Evolutionary conservation across 2,113 vertebrate genomes (phyloP).

Genomic region (Anarhynchus alexandrinus): DNA sequence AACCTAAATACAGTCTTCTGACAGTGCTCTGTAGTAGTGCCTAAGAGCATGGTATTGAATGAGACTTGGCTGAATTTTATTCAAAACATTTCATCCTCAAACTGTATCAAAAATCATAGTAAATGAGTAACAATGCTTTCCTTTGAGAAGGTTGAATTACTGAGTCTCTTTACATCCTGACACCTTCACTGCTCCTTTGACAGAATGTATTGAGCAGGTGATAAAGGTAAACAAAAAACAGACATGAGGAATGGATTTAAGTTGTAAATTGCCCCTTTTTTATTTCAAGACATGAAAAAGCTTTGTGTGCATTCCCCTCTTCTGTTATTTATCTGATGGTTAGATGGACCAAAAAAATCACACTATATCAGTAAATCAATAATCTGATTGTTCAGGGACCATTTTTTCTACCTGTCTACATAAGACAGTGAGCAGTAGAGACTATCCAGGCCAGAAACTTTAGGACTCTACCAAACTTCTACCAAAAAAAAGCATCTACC

Average conservation of each 20-base stretch:
- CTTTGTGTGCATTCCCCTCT: not conserved
- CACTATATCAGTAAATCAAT: not conserved
- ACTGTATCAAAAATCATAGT: not conserved
- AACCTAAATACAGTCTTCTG: constrained; percentile 28
- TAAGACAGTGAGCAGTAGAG: not conserved
- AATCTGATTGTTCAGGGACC: not conserved
- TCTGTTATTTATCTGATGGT: not conserved
- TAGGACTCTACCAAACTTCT: not conserved
- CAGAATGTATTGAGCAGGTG: not conserved
- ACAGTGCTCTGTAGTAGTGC: constrained; percentile 9
- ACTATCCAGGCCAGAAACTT: not conserved
- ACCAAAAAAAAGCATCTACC: not conserved
- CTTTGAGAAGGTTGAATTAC: not conserved
- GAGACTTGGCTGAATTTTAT: not conserved
- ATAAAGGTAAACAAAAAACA: not conserved
- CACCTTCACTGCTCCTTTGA: not conserved
- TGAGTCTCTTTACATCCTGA: not conserved
- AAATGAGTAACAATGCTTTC: not conserved
- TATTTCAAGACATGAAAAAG: not conserved
- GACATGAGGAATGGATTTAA: not conserved
- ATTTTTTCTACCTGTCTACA: not conserved
- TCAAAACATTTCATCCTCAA: not conserved
- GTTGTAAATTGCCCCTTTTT: not conserved
- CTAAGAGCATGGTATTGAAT: not conserved
- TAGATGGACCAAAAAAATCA: not conserved